Evolutionary conservation across 2,113 vertebrate species (phyloP), one percentile per base, ranked within the genome.

Genomic region (Rhinoderma darwinii): DNA sequence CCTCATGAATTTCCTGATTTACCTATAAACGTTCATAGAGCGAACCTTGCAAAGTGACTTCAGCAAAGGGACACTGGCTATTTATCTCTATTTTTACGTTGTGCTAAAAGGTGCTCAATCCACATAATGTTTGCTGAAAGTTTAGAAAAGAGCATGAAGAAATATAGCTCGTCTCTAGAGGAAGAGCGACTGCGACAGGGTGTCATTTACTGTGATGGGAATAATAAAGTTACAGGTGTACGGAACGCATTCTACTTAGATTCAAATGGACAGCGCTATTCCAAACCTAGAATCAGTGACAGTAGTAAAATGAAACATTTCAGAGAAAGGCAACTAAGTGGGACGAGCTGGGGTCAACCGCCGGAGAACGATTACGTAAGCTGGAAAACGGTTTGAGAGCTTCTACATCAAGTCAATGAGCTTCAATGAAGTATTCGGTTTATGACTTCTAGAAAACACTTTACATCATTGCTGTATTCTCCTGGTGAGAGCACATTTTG

Each of bases 171-270:
- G 44, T 61, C 63, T 59, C 51, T 74, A 47, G 68, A 74, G 47
- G 10, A 47, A 30, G 17, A 63, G 72, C 9, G 35, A 20, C 39
- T 32, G 25, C 50, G 27, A 54, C 83, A 75, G 51, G 83, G 83
- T 84, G 54, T 84, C 35, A 82, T 63, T 82, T 82, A 41, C 79
- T 66, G 18, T 82, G 79, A 82, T 82, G 59, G 35, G 15, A 63
- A 82, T 66, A 44, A 82, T 82, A 66, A 82, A 82, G 79, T 82
- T 82, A 3, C 79, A 82, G 22, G 41, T 61, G 4, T 43, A 81
- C 54, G 10, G 54, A 81, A 81, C 44, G 63, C 54, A 41, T 81
- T 54, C 22, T 70, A 59, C 76, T 66, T 61, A 37, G 75, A 51
- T 77, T 78, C 74, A 63, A 47, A 41, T 30, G 50, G 37, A 50